Conservation (phyloP, 2,113 vertebrate species). For the Callocephalon fimbriatum region DNA sequence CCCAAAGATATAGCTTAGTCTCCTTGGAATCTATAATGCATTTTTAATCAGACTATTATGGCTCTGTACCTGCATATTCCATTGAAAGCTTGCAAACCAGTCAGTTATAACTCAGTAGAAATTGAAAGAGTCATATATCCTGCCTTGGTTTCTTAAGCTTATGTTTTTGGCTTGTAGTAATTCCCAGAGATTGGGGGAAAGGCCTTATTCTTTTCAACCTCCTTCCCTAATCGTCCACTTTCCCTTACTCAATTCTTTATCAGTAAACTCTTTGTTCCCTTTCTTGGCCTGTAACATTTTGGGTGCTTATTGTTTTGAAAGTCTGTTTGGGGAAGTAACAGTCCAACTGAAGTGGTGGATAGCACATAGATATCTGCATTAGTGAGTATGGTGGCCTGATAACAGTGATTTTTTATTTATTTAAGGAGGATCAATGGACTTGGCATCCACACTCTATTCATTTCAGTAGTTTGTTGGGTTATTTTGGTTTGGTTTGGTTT, state of each 20-base stretch:
- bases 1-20: background rate
- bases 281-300: background rate
- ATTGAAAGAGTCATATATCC: background rate
- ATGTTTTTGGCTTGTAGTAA: background rate
- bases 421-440: background rate
- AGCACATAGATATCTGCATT: background rate
- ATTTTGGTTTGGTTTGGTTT: background rate
- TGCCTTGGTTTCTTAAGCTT: background rate
- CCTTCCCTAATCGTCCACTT: background rate
- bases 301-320: background rate
- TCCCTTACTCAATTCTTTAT: background rate
- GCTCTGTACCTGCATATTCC: background rate
- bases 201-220: background rate
- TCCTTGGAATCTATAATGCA: background rate
- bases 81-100: constrained; percentile 8
- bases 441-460: background rate
- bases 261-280: background rate
- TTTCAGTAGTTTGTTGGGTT: background rate
- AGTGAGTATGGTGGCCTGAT: background rate
- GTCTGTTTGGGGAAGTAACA: background rate
- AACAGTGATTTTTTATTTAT: background rate
- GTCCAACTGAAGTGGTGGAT: background rate
- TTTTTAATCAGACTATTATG: background rate
- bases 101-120: background rate
- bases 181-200: background rate